Evolutionary conservation across 1,140 invertebrate genomes (phyloP), one percentile per base, ranked within the genome.

Genomic region (Belonocnema kinseyi): DNA sequence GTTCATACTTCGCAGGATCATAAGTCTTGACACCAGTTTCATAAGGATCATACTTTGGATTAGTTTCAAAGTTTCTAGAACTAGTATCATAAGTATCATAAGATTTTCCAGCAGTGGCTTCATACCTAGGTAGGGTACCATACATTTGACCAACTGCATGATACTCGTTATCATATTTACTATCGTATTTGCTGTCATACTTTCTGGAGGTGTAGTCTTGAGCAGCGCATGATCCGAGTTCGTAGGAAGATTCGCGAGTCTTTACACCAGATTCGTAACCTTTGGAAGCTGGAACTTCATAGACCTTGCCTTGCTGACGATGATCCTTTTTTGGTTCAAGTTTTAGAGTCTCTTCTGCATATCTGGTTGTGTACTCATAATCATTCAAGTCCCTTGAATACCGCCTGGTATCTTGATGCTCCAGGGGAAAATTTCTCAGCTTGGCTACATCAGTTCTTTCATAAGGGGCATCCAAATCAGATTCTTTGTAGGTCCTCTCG

Each of bases 231-330:
- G 83, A 78, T 8, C 83, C 84, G 14, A 91, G 53, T 13, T 91
- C 90, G 76, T 91, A 92, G 3, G 84, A 85, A 6, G 87, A 88
- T 5, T 91, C 90, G 51, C 88, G 85, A 0, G 90, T 92, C 54
- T 90, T 91, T 1, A 91, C 85, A 2, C 91, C 90, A 1, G 90
- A 91, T 11, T 91, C 90, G 61, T 91, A 92, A 3, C 89, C 90
- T 58, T 89, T 90, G 0, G 89, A 88, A 7, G 82, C 72, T 0
- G 81, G 72, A 0, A 85, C 73, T 52, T 90, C 87, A 73, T 81
- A 51, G 74, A 74, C 16, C 17, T 78, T 46, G 74, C 79, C 66
- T 74, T 80, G 4, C 56, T 88, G 85, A 5, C 86, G 82, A 26
- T 83, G 83, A 14, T 91, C 87, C 53, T 90, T 91, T 58, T 91